Conservation (phyloP, 2,888 invertebrate species). For the Dicycla oo region DNA sequence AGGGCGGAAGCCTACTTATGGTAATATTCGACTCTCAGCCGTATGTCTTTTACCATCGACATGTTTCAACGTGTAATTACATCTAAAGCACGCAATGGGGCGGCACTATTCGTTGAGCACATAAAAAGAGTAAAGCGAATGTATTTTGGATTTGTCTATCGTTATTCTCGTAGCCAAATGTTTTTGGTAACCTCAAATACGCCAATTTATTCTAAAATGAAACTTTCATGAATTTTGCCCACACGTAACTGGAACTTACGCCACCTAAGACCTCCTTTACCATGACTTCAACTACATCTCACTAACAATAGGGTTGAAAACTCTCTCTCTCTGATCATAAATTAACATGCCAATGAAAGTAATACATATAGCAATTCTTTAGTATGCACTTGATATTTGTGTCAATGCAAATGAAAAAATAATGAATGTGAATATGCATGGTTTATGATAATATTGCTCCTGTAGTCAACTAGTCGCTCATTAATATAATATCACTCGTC, state of each 20-base stretch:
- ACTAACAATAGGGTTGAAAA: not conserved
- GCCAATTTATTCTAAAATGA: not conserved
- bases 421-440: constrained; percentile 30
- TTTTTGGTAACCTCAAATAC: not conserved
- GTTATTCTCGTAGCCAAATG: constrained; percentile 30
- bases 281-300: not conserved
- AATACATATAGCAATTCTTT: constrained; percentile 21
- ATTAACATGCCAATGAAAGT: constrained; percentile 36
- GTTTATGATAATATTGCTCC: constrained; percentile 31
- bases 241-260: no score
- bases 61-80: constrained; percentile 58
- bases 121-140: constrained; percentile 66
- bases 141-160: constrained; percentile 42
- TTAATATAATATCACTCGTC: constrained; percentile 11
- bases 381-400: constrained; percentile 40
- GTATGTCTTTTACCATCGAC: constrained; percentile 65
- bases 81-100: constrained; percentile 50
- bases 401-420: constrained; percentile 26
- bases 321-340: constrained; percentile 44
- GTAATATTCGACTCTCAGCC: constrained; percentile 67
- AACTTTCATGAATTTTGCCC: not conserved
- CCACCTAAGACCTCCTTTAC: not conserved
- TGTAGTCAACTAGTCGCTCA: not conserved
- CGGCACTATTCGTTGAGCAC: constrained; percentile 53
- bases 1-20: constrained; percentile 79